Conservation (phyloP, 2,113 vertebrate species). For the Hucho hucho region DNA sequence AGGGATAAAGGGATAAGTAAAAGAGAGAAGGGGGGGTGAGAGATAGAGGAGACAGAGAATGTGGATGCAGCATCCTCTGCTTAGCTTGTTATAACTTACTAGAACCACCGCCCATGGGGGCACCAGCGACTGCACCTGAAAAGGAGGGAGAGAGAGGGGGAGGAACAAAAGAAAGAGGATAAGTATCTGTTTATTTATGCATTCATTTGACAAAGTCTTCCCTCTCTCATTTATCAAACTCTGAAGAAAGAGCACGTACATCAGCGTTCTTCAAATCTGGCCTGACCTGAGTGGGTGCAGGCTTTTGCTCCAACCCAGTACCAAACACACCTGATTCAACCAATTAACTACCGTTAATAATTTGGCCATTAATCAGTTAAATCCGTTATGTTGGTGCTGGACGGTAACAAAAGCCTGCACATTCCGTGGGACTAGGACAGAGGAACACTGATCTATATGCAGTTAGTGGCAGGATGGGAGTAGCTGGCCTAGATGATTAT, state of each 20-base stretch:
- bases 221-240: constrained; percentile 58
- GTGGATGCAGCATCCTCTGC: background rate
- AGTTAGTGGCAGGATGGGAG: constrained; percentile 33
- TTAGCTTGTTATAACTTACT: constrained; percentile 68
- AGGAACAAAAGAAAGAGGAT: constrained; percentile 50
- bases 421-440: no score
- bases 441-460: no score
- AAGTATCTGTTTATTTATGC: constrained; percentile 66
- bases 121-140: constrained; percentile 72
- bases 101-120: constrained; percentile 68
- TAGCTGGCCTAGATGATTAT: constrained; percentile 77
- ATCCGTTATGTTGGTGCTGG: no score
- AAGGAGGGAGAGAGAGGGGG: constrained; percentile 50
- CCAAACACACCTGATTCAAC: no score
- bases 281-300: no score
- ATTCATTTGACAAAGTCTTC: constrained; percentile 62
- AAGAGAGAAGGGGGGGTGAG: constrained; percentile 27
- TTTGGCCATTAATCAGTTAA: background rate
- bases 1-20: constrained; percentile 3
- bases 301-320: no score
- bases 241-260: background rate
- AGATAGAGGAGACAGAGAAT: constrained; percentile 21
- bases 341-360: no score
- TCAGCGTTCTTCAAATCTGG: background rate
- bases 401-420: no score